These are phyloP conservation scores for Choreutis nemorana DNA, from an alignment of 2,888 invertebrate species.

Conservation along the genomic window DNA sequence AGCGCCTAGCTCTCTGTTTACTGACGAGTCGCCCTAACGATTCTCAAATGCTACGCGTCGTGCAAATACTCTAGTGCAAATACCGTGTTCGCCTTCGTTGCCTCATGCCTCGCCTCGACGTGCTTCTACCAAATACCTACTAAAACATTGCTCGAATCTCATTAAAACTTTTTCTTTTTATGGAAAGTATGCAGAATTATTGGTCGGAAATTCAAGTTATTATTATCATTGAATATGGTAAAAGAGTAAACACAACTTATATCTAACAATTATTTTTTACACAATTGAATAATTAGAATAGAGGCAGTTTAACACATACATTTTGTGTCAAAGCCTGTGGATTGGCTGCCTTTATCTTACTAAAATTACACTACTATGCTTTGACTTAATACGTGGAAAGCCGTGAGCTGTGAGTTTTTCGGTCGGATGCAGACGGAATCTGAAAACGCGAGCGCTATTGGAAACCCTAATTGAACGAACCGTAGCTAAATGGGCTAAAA, in stretches of 20 bases:
- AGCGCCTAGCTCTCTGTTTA: slow-evolving; percentile 48
- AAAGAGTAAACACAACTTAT: too few relatives aligned
- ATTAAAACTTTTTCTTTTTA: too few relatives aligned
- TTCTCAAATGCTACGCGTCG: slow-evolving; percentile 61
- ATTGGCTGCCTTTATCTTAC: slow-evolving; percentile 33
- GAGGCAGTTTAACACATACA: too few relatives aligned
- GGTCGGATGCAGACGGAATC: slow-evolving; percentile 27
- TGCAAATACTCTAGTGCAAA: slow-evolving; percentile 52
- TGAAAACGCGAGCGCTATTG: slow-evolving; percentile 28
- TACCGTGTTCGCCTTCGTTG: slow-evolving; percentile 27
- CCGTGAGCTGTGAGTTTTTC: slow-evolving; percentile 26
- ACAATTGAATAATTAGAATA: too few relatives aligned
- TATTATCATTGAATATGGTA: too few relatives aligned
- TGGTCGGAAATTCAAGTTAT: too few relatives aligned
- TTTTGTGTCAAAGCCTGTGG: slow-evolving; percentile 48
- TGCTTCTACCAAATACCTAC: slow-evolving; percentile 14
- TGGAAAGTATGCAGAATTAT: too few relatives aligned
- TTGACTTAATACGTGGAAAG: slow-evolving; percentile 34
- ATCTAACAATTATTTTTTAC: too few relatives aligned
- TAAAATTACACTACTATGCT: slow-evolving; percentile 46
- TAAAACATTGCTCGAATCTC: too few relatives aligned
- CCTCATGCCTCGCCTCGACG: slow-evolving; percentile 13
- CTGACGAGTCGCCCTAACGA: slow-evolving; percentile 57
- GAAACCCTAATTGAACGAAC: slow-evolving; percentile 31
- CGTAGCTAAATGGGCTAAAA: slow-evolving; percentile 12